Evolutionary conservation across 2,888 invertebrate genomes (phyloP).

Genomic region (Sphaerophoria rueppellii): DNA sequence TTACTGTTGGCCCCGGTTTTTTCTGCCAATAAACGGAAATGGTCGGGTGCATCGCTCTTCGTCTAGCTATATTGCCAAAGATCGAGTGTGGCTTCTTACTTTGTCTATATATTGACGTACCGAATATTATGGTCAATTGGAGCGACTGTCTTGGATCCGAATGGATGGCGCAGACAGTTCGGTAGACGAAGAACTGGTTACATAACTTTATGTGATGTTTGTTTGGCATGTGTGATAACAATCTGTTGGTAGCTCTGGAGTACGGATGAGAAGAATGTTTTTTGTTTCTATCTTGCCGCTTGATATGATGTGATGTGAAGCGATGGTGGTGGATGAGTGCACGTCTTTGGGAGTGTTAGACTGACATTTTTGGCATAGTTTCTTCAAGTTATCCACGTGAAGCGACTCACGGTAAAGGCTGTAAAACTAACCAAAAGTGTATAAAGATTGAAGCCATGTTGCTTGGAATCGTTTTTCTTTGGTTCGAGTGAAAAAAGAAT

Average conservation of each 20-base stretch:
- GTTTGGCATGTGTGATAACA: constrained; percentile 69
- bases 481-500: too few relatives aligned
- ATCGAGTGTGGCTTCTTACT: constrained; percentile 27
- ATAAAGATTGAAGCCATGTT: too few relatives aligned
- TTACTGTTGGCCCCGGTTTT: neutral
- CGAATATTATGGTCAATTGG: constrained; percentile 68
- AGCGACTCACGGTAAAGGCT: too few relatives aligned
- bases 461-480: too few relatives aligned
- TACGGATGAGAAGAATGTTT: constrained; percentile 8
- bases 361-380: constrained; percentile 50
- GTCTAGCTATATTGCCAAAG: constrained; percentile 47
- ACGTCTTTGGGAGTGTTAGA: constrained; percentile 44
- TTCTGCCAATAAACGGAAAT: constrained; percentile 59
- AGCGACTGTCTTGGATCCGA: constrained; percentile 47
- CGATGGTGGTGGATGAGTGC: constrained; percentile 48
- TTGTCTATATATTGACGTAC: neutral
- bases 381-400: neutral
- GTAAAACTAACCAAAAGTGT: too few relatives aligned
- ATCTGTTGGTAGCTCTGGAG: constrained; percentile 45
- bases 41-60: constrained; percentile 52
- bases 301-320: neutral
- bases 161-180: constrained; percentile 53
- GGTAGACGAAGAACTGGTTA: constrained; percentile 71
- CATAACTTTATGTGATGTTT: constrained; percentile 69
- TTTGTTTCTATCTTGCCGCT: constrained; percentile 7